Conservation (phyloP, 2,888 invertebrate species). For the Drosophila nigricruria region DNA sequence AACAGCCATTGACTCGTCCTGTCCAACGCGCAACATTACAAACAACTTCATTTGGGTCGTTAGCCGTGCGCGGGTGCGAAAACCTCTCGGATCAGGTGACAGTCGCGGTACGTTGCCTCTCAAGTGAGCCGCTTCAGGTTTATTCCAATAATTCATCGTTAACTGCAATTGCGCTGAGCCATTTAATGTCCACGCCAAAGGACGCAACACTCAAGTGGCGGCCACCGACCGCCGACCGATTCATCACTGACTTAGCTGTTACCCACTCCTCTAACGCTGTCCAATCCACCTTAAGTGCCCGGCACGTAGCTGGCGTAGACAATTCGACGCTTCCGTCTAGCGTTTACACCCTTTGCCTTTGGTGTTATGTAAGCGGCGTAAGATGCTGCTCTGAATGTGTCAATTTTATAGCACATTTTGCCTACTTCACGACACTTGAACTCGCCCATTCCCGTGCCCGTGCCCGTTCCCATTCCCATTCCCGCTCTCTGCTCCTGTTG, state of each 20-base stretch:
- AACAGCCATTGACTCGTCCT: slow-evolving; percentile 38
- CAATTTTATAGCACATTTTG: slow-evolving; percentile 73
- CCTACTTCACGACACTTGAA: slow-evolving; percentile 77
- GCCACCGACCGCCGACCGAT: slow-evolving; percentile 39
- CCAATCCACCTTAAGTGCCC: slow-evolving; percentile 50
- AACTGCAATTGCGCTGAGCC: slow-evolving; percentile 73
- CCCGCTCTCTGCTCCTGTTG: slow-evolving; percentile 13
- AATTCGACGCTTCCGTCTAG: slow-evolving; percentile 83
- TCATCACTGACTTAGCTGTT: slow-evolving; percentile 54
- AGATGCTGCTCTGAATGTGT: slow-evolving; percentile 63
- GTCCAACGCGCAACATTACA: slow-evolving; percentile 43
- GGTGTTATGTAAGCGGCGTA: slow-evolving; percentile 53
- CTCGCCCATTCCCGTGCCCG: slow-evolving; percentile 26
- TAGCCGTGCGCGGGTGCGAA: slow-evolving; percentile 62
- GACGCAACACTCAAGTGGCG: slow-evolving; percentile 56
- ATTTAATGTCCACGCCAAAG: slow-evolving; percentile 61
- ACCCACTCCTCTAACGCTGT: slow-evolving; percentile 32
- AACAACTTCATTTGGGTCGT: slow-evolving; percentile 61
- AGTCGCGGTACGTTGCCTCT: slow-evolving; percentile 76
- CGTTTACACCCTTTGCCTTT: slow-evolving; percentile 67
- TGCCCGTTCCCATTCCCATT: slow-evolving; percentile 5
- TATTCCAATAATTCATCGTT: slow-evolving; percentile 78
- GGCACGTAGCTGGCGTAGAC: slow-evolving; percentile 72
- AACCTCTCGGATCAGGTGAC: slow-evolving; percentile 77
- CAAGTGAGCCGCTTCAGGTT: slow-evolving; percentile 74